Base-by-base conservation (phyloP, 2,888 invertebrate genomes). In the Ophonus ardosiacus region DNA sequence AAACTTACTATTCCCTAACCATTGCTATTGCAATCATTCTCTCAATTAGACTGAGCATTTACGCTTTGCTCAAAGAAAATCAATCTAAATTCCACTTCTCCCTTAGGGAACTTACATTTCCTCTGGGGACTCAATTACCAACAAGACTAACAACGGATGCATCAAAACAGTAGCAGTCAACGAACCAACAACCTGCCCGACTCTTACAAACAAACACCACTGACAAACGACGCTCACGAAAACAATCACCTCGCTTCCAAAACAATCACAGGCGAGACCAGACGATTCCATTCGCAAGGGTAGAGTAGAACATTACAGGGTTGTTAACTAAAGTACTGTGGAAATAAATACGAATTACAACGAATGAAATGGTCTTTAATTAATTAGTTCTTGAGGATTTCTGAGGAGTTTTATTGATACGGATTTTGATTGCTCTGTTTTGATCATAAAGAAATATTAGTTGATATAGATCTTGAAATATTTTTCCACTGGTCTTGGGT, bases 221-320 rank as follows among this genome's bases (percentile, higher is more conserved):
- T 74, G 71, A 74, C 71, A 74, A 74, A 74, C 40, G 71, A 74
- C 71, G 71, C 15, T 74, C 71, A 18, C 10, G 43, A 74, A 43
- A 74, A 74, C 71, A 74, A 74, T 74, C 71, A 43, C 71, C 71
- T 74, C 71, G 43, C 43, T 74, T 74, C 18, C 71, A 74, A 74
- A 74, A 74, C 71, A 74, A 74, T 74, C 71, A 43, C 71, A 43
- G 43, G 7, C 31, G 7, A 65, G 65, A 51, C 31, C 43, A 51
- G 43, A 13, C 43, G 43, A 13, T 13, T 51, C 43, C 43, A 13
- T 51, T 51, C 43, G 43, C 43, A 51, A 10, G 13, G 8, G 43
- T 13, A 13, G 43, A 13, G 43, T 8, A 8, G 13, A 8, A 51
- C 43, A 51, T 13, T 51, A 51, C 43, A 31, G 31, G 31, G 31